phyloP scores from a whole-genome alignment of 2,797 vertebrate species.

The Huso huso region DNA sequence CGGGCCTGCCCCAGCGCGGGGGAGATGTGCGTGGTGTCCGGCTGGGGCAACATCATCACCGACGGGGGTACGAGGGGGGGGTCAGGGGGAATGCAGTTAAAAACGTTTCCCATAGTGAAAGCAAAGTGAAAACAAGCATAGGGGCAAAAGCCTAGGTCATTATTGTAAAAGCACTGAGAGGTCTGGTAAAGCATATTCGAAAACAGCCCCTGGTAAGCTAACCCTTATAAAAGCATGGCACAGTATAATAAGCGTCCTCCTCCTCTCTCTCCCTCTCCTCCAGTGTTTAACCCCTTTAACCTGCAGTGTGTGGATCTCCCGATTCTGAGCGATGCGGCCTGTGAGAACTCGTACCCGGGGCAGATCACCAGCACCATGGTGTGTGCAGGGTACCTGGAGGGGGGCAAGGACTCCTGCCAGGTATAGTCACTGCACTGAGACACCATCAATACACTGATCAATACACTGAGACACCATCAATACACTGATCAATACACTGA shows the following conservation, averaged over 20 bases:
- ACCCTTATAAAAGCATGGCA: too few relatives aligned
- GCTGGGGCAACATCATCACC: conserved; percentile 58
- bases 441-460: too few relatives aligned
- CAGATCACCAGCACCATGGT: conserved; percentile 54
- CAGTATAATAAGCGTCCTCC: too few relatives aligned
- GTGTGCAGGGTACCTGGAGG: conserved; percentile 57
- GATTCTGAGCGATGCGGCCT: conserved; percentile 44
- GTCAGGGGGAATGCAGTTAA: too few relatives aligned
- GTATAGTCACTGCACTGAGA: conserved; percentile 28
- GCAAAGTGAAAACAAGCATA: too few relatives aligned
- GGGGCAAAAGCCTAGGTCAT: too few relatives aligned
- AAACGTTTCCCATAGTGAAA: too few relatives aligned
- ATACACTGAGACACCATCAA: too few relatives aligned
- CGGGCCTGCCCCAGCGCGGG: conserved; percentile 40
- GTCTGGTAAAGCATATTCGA: too few relatives aligned
- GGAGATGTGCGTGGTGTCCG: conserved; percentile 51
- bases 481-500: too few relatives aligned
- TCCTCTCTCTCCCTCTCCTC: background rate
- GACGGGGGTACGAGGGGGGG: conserved; percentile 38
- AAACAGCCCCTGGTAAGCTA: too few relatives aligned
- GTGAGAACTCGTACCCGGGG: conserved; percentile 48
- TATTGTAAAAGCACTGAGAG: too few relatives aligned
- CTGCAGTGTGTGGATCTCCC: conserved; percentile 52
- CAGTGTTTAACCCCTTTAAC: conserved; percentile 46
- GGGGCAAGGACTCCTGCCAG: conserved; percentile 62